Conservation (phyloP, 2,888 invertebrate genomes). For the Acanthosepion esculentum region DNA sequence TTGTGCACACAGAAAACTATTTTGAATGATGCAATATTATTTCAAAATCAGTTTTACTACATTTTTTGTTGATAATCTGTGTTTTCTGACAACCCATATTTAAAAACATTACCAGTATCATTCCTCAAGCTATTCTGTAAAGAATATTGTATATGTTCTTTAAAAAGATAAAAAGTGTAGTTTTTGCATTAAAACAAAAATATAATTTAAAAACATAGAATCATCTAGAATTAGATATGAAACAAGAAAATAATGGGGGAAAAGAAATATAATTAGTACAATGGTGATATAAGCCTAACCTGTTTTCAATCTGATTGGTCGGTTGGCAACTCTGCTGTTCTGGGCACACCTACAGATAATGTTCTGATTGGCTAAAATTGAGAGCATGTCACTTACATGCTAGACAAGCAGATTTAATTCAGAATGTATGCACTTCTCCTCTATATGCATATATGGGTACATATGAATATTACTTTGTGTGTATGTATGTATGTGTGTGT, state of each 20-base stretch:
- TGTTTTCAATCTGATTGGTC: background rate
- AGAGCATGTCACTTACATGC: slow-evolving; percentile 20
- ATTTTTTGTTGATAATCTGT: background rate
- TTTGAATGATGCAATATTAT: background rate
- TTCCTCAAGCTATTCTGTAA: background rate
- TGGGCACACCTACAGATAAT: background rate
- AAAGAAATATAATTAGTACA: background rate
- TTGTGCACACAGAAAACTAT: background rate
- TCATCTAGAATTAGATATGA: background rate
- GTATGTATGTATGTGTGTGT: background rate
- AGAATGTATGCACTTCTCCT: background rate
- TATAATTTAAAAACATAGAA: slow-evolving; percentile 8
- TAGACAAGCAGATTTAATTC: background rate
- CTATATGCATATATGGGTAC: background rate
- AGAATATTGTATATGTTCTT: background rate
- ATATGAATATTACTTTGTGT: background rate
- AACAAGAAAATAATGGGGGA: background rate
- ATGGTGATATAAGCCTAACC: background rate
- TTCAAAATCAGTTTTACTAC: background rate
- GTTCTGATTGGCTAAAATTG: slow-evolving; percentile 11
- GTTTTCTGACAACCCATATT: background rate
- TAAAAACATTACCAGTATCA: background rate
- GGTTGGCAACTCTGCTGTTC: slow-evolving; percentile 2
- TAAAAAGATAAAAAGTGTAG: background rate
- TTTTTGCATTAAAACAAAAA: background rate